These are phyloP conservation scores for Parascotia fuliginaria DNA, from an alignment of 2,888 invertebrate species.

Conservation along the genomic window DNA sequence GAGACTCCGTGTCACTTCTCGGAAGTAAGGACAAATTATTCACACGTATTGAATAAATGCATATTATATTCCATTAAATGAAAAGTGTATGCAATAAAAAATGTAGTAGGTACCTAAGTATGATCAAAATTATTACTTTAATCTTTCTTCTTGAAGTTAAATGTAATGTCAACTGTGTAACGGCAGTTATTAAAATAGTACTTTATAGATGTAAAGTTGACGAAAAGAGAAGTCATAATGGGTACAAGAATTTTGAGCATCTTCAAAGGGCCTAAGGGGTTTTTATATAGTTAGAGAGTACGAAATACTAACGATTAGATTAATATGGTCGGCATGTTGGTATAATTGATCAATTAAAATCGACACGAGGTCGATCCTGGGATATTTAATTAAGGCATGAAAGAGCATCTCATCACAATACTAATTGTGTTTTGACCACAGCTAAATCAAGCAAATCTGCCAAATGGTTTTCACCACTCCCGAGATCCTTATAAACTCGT, in stretches of 20 bases:
- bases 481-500: too few relatives aligned
- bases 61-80: not conserved
- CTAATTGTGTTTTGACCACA: too few relatives aligned
- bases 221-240: not conserved
- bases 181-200: not conserved
- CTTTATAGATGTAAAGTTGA: not conserved
- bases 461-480: too few relatives aligned
- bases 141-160: not conserved
- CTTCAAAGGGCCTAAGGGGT: not conserved
- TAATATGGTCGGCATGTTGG: too few relatives aligned
- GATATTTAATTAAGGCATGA: too few relatives aligned
- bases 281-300: too few relatives aligned
- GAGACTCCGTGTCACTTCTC: slow-evolving; percentile 28
- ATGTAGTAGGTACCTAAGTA: too few relatives aligned
- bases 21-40: slow-evolving; percentile 24
- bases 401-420: too few relatives aligned
- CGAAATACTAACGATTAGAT: too few relatives aligned
- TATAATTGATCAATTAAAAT: too few relatives aligned
- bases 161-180: not conserved
- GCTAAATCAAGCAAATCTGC: too few relatives aligned
- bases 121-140: not conserved
- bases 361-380: too few relatives aligned
- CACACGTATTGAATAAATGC: slow-evolving; percentile 18
- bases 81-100: slow-evolving; percentile 4
- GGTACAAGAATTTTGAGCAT: not conserved